A percentile compares a stretch with the other conserved stretches of the same genome.
These are phyloP conservation scores for Steinernema carpocapsae DNA, from an alignment of 2,888 invertebrate species.

Conservation along the genomic window DNA sequence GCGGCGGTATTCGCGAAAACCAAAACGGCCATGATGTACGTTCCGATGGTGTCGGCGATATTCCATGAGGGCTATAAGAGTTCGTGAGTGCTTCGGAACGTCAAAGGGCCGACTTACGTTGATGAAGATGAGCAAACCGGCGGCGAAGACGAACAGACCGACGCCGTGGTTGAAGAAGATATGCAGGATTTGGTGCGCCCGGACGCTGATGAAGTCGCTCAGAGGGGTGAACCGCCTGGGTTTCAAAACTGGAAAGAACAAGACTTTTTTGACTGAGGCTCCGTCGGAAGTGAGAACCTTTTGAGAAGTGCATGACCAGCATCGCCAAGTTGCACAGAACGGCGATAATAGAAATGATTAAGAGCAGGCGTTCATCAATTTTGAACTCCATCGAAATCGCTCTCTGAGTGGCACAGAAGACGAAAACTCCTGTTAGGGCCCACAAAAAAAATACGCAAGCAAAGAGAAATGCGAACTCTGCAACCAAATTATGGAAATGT, in stretches of 20 bases:
- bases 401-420: conserved; percentile 24
- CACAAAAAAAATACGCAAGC: conserved; percentile 12
- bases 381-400: conserved; percentile 21
- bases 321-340: conserved; percentile 7
- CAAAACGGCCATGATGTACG: conserved; percentile 24
- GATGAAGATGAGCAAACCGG: not conserved
- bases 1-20: conserved; percentile 21
- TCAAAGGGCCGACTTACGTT: not conserved
- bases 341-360: conserved; percentile 7
- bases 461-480: conserved; percentile 15
- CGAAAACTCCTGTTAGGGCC: conserved; percentile 22
- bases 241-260: not conserved
- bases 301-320: conserved; percentile 30
- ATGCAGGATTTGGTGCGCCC: conserved; percentile 18
- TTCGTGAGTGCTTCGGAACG: not conserved
- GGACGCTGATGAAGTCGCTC: conserved; percentile 17
- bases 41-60: conserved; percentile 5
- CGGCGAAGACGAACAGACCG: conserved; percentile 8
- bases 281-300: not conserved
- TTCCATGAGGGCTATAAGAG: conserved; percentile 4
- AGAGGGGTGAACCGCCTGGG: conserved; percentile 15
- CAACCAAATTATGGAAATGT: not conserved
- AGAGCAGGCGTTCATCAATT: conserved; percentile 14
- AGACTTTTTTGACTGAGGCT: too few species aligned
- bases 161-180: conserved; percentile 13